Base-by-base conservation (phyloP, 2,797 vertebrate species). In the Poeciliopsis presidionis region DNA sequence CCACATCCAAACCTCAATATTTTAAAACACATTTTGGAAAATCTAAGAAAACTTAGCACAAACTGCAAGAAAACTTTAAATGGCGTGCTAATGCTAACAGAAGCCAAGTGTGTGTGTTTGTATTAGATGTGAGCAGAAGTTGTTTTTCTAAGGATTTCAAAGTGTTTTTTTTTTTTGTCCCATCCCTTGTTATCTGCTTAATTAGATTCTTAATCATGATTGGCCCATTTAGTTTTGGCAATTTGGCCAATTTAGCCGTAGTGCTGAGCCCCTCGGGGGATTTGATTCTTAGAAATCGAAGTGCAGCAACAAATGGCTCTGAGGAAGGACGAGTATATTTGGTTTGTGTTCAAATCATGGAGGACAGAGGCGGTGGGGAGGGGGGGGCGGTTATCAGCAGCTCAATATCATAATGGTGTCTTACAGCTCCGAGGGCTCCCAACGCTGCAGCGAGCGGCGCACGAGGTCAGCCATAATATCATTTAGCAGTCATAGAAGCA, bases 391-490 rank as follows among this genome's bases (percentile, higher is more conserved):
- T 69, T 83, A 81, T 90, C 57, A 76, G 80, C 78, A 9, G 87
- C 84, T 93, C 88, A 51, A 92, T 93, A 91, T 93, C 92, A 88
- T 93, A 92, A 93, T 92, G 89, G 91, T 86, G 88, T 91, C 91
- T 93, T 91, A 91, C 89, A 49, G 84, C 89, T 81, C 70, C 5
- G 70, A 84, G 86, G 78, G 88, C 89, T 91, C 90, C 87, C 87
- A 51, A 18, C 7, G 86, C 71, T 7, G 36, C 28, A 41, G 88
- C 81, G 51, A 78, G 82, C 84, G 78, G 72, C 83, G 80, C 89
- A 88, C 5, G 82, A 88, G 93, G 91, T 94, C 89, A 90, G 87
- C 41, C 47, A 18, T 79, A 81, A 88, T 83, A 90, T 92, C 90
- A 89, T 90, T 91, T 89, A 90, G 87, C 83, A 30, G 59, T 75